Evolutionary conservation across 2,888 invertebrate genomes (phyloP).

Genomic region (Eupithecia exiguata): DNA sequence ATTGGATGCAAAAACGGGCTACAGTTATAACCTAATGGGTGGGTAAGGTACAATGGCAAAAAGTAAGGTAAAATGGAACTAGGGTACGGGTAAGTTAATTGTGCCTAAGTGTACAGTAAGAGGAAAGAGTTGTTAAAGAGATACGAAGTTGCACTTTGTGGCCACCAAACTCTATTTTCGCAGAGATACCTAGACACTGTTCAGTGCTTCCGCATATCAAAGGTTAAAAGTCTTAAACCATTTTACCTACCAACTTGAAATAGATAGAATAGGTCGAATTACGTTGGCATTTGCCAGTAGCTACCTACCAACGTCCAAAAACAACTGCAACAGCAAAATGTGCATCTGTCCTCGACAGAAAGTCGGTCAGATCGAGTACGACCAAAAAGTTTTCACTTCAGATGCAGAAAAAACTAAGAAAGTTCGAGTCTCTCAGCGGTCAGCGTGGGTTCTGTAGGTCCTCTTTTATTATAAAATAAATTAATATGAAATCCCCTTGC

Average conservation of each 20-base stretch:
- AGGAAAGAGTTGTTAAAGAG: too few relatives aligned
- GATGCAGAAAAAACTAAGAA: conserved; percentile 49
- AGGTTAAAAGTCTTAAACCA: too few relatives aligned
- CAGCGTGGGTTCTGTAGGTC: not conserved
- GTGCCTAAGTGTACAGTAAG: too few relatives aligned
- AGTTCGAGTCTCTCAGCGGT: not conserved
- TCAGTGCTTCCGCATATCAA: too few relatives aligned
- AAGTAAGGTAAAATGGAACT: too few relatives aligned
- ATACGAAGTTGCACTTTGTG: too few relatives aligned
- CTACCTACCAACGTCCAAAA: conserved; percentile 37
- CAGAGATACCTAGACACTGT: too few relatives aligned
- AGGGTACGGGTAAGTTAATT: too few relatives aligned
- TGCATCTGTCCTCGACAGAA: conserved; percentile 57
- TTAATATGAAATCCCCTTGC: not conserved
- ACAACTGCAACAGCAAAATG: conserved; percentile 51
- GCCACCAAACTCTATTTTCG: too few relatives aligned
- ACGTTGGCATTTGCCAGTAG: not conserved
- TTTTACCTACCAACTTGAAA: too few relatives aligned
- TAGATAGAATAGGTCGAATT: not conserved
- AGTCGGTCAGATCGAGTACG: conserved; percentile 57
- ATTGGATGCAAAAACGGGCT: not conserved
- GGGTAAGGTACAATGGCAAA: not conserved
- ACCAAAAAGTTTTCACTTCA: conserved; percentile 59
- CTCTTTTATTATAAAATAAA: not conserved
- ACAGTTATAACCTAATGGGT: too few relatives aligned